phyloP scores from a whole-genome alignment of 2,113 vertebrate species.

The Ardeotis arabs region DNA sequence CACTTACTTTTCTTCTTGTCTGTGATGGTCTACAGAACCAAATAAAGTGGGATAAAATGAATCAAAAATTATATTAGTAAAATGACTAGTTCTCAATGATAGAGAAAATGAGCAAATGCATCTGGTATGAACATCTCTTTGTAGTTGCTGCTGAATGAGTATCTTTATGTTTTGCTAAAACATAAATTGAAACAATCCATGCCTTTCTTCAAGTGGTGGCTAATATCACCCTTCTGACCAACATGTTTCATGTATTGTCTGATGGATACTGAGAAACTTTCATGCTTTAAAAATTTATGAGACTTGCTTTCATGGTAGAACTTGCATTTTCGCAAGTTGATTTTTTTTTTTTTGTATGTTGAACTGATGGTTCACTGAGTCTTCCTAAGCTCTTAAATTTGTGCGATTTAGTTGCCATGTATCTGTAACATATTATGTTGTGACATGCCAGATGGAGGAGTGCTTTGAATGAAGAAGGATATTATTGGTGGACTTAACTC shows the following conservation, averaged over 20 bases:
- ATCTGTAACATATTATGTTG: neutral
- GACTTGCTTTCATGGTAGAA: neutral
- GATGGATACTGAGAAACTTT: neutral
- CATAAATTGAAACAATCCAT: neutral
- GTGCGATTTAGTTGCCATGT: neutral
- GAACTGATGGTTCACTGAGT: neutral
- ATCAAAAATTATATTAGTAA: neutral
- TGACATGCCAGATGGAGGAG: neutral
- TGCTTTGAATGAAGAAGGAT: neutral
- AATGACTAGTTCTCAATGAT: neutral
- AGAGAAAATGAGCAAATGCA: neutral
- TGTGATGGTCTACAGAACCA: neutral
- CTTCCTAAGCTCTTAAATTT: neutral
- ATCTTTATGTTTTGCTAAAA: neutral
- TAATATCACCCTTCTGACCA: neutral
- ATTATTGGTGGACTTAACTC: neutral
- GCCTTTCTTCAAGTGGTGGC: neutral
- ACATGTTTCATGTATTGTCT: neutral
- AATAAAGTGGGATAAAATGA: neutral
- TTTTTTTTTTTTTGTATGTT: neutral
- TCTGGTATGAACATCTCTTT: neutral
- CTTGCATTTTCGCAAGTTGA: neutral
- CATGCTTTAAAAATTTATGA: neutral
- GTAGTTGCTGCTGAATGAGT: neutral
- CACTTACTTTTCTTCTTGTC: neutral